Base-by-base conservation (phyloP, 2,797 vertebrate species). In the Nyctibius grandis region DNA sequence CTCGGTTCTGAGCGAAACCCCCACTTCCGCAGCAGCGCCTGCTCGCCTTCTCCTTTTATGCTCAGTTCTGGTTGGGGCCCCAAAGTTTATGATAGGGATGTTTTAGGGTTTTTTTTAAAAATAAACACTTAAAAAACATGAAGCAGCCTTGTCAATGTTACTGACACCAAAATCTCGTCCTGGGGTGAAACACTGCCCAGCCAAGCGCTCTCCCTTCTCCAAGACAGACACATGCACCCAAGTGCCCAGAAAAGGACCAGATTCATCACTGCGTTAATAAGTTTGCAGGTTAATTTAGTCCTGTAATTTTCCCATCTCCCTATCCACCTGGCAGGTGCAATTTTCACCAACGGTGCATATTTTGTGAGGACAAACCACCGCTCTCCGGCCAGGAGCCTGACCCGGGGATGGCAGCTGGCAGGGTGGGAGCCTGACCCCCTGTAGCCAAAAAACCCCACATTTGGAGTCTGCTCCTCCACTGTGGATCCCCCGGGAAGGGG, bases 41-140 rank as follows among this genome's bases (percentile, higher is more conserved):
- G 96, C 96, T 95, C 1, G 15, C 53, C 88, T 97, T 97, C 96
- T 95, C 53, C 92, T 96, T 96, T 95, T 91, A 9, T 79, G 84
- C 65, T 93, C 45, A 26, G 63, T 23, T 56, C 61, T 54, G 64
- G 7, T 8, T 77, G 68, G 15, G 86, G 91, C 94, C 77, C 72
- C 36, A 14, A 85, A 94, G 76, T 94, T 94, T 57, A 59, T 0
- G 2, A 18, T 1, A 10, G 26, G 40, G 34, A 38, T 51, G 60
- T 65, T 51, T 76, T 19, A 14, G 40, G 9, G 21, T 53, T 10
- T 12, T 33, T 10, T 56, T 29, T 53, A 29, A 4, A 9, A 88
- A 42, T 0, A 61, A 61, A 23, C 8, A 5, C 31, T 78, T 6
- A 7, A 54, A 86, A 47, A 6, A 4, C 9, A 26, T 0, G 6